phyloP scores from a whole-genome alignment of 30 jellyfish, hydroid and myxozoan genomes.

The Rhopilema esculentum region DNA sequence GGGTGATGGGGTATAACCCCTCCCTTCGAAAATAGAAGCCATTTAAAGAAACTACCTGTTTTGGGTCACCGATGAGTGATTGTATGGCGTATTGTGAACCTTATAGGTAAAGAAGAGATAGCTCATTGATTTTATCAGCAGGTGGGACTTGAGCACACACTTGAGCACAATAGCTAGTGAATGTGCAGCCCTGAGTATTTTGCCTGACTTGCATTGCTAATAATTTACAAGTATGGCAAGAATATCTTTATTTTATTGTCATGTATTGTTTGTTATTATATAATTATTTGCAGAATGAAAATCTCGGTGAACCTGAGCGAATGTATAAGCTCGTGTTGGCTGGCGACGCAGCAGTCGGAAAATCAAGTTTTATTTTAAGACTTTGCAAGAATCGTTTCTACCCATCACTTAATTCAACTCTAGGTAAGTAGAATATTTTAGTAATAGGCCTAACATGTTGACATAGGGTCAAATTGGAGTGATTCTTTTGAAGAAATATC shows the following conservation, averaged over 20 bases:
- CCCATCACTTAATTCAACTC: constrained; percentile 88
- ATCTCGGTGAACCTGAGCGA: constrained; percentile 71
- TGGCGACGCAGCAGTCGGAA: constrained; percentile 99
- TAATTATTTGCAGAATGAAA: constrained; percentile 21
- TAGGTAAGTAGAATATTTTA: constrained; percentile 71
- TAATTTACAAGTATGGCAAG: neutral
- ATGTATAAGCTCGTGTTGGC: constrained; percentile 95
- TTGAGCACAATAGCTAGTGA: no score
- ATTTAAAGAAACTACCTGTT: no score
- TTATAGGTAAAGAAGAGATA: no score
- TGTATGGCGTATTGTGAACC: no score
- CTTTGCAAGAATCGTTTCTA: constrained; percentile 86
- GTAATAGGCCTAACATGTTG: no score
- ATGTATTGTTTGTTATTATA: neutral
- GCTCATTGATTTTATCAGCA: no score
- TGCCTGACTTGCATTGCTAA: no score
- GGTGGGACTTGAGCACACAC: no score
- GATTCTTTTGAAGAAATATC: neutral
- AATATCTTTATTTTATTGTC: neutral
- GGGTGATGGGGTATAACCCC: no score
- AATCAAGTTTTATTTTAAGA: constrained; percentile 92
- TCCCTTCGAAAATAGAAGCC: no score
- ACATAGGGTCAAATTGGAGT: neutral
- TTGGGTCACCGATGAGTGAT: no score
- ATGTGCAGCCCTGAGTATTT: no score